Evolutionary conservation across 2,888 invertebrate species (phyloP).

Genomic region (Cephus rjabovi): DNA sequence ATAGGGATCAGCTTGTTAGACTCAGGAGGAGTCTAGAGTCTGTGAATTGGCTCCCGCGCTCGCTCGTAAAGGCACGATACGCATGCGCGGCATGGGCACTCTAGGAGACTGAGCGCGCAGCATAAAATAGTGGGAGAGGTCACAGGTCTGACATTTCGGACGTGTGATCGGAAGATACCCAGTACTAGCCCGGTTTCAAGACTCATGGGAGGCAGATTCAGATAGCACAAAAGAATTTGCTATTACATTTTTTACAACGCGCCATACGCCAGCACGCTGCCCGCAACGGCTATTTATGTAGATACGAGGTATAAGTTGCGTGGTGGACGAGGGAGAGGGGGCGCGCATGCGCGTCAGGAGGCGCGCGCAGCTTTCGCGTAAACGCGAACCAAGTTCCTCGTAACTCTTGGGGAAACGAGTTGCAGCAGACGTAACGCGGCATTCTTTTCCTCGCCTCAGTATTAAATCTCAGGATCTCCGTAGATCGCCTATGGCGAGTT

Average conservation of each 20-base stretch:
- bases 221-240: constrained; percentile 30
- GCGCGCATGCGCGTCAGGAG: not conserved
- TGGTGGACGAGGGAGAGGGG: not conserved
- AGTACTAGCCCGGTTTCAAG: constrained; percentile 16
- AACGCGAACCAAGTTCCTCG: not conserved
- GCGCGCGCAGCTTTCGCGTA: not conserved
- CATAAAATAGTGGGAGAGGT: constrained; percentile 48
- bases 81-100: not conserved
- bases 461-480: not conserved
- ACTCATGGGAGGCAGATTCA: constrained; percentile 36
- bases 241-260: constrained; percentile 15
- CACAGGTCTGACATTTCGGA: constrained; percentile 58
- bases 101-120: constrained; percentile 18
- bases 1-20: constrained; percentile 65
- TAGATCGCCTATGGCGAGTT: not conserved
- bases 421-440: not conserved
- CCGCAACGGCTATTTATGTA: not conserved
- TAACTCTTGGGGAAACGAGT: not conserved
- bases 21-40: constrained; percentile 35
- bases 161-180: constrained; percentile 56
- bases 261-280: not conserved
- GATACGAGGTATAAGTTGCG: not conserved
- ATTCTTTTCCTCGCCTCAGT: not conserved
- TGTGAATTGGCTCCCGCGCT: constrained; percentile 31
- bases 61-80: not conserved